These are phyloP conservation scores for Parnassius orleans DNA, from an alignment of 2,888 invertebrate genomes.

Conservation along the genomic window DNA sequence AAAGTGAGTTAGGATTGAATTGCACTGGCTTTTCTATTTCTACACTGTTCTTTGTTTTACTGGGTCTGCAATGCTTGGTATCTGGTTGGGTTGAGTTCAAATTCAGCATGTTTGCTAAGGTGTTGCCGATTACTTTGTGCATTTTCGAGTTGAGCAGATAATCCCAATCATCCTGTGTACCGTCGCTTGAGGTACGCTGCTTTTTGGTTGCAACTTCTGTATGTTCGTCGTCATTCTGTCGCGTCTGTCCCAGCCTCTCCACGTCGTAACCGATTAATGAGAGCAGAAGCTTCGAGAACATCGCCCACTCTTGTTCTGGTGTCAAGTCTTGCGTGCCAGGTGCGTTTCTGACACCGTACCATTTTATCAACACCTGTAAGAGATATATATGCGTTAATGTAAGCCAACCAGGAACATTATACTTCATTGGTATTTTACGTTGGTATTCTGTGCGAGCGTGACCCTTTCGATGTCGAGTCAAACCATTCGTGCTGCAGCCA, in stretches of 20 bases:
- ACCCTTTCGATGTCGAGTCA: too few relatives aligned
- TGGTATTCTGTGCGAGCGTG: too few relatives aligned
- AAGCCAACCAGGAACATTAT: too few relatives aligned
- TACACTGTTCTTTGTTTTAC: constrained; percentile 30
- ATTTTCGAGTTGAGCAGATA: constrained; percentile 82
- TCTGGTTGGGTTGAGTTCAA: constrained; percentile 41
- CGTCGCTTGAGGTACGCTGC: constrained; percentile 88
- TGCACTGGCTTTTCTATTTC: constrained; percentile 56
- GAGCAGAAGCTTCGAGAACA: constrained; percentile 83
- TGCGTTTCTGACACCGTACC: constrained; percentile 94
- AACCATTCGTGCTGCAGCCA: too few relatives aligned
- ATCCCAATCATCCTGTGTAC: constrained; percentile 91
- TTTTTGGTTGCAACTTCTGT: constrained; percentile 86
- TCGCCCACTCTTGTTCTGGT: constrained; percentile 88
- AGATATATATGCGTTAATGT: neutral
- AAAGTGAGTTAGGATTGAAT: constrained; percentile 83
- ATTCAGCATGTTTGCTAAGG: constrained; percentile 67
- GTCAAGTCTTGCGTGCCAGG: constrained; percentile 91
- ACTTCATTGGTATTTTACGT: too few relatives aligned
- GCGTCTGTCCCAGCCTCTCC: constrained; percentile 75
- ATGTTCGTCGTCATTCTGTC: constrained; percentile 63
- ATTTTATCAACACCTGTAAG: constrained; percentile 84
- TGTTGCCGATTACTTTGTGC: constrained; percentile 72
- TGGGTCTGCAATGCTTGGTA: constrained; percentile 28
- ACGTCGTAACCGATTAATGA: constrained; percentile 88